phyloP scores from a whole-genome alignment of 1,140 invertebrate species.

The silkworm (Bombyx mori) region DNA sequence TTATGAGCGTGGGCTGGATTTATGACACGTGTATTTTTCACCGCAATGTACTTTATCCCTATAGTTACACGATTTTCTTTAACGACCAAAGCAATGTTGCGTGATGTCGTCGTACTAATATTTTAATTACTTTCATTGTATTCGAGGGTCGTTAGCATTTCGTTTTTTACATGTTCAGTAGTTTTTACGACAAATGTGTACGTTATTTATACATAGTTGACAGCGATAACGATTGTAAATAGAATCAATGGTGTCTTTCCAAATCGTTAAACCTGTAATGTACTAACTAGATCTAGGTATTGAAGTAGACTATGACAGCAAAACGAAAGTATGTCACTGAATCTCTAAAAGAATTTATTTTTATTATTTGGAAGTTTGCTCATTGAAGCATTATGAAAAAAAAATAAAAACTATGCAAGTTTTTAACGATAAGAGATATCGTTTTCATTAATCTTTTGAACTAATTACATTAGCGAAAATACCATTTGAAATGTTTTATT shows the following conservation, averaged over 20 bases:
- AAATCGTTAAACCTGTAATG: constrained; percentile 23
- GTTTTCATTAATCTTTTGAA: too few species aligned
- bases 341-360: too few species aligned
- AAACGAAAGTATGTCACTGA: too few species aligned
- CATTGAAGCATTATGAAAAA: too few species aligned
- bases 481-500: too few species aligned
- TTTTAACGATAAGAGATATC: too few species aligned
- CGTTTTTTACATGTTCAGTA: constrained; percentile 39
- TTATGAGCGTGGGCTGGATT: too few species aligned
- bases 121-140: constrained; percentile 65
- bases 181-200: constrained; percentile 35
- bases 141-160: constrained; percentile 42
- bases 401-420: too few species aligned
- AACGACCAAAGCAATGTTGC: constrained; percentile 44
- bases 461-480: too few species aligned
- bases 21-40: constrained; percentile 21
- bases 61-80: constrained; percentile 29
- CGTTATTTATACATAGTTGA: constrained; percentile 23
- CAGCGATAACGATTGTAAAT: constrained; percentile 24
- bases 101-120: constrained; percentile 57
- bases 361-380: too few species aligned
- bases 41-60: constrained; percentile 18
- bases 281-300: too few species aligned
- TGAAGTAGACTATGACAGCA: too few species aligned
- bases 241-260: constrained; percentile 38